phyloP scores from a whole-genome alignment of 2,888 invertebrate genomes.

The Pheosia gnoma region DNA sequence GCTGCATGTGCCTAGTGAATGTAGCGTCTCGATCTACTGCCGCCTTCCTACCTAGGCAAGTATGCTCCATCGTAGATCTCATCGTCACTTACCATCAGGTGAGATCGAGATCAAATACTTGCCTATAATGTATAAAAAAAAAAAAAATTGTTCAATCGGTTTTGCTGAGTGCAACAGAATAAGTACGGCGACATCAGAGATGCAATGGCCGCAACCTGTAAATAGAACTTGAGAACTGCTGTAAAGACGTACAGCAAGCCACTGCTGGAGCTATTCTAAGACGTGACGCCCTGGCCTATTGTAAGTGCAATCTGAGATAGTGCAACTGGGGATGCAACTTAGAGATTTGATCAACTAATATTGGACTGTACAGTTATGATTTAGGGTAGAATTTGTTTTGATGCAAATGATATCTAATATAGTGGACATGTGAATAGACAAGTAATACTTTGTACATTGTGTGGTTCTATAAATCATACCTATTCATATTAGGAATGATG shows the following conservation, averaged over 20 bases:
- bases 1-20: too few relatives aligned
- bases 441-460: background rate
- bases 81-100: too few relatives aligned
- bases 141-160: too few relatives aligned
- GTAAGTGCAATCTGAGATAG: constrained; percentile 39
- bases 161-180: constrained; percentile 19
- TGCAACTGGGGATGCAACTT: background rate
- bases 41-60: too few relatives aligned
- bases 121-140: too few relatives aligned
- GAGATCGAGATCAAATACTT: too few relatives aligned
- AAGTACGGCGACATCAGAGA: constrained; percentile 30
- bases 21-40: too few relatives aligned
- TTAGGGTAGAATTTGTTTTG: background rate
- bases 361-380: background rate
- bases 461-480: background rate
- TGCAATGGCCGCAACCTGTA: constrained; percentile 39
- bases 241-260: constrained; percentile 39
- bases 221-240: constrained; percentile 42
- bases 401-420: background rate
- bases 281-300: constrained; percentile 33
- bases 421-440: too few relatives aligned
- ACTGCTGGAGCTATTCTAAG: constrained; percentile 22
- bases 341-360: background rate
- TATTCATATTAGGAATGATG: too few relatives aligned
- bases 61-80: too few relatives aligned